Evolutionary conservation across 2,113 vertebrate genomes (phyloP), one percentile per base, ranked within the genome.

Genomic region (Aplodontia rufa): DNA sequence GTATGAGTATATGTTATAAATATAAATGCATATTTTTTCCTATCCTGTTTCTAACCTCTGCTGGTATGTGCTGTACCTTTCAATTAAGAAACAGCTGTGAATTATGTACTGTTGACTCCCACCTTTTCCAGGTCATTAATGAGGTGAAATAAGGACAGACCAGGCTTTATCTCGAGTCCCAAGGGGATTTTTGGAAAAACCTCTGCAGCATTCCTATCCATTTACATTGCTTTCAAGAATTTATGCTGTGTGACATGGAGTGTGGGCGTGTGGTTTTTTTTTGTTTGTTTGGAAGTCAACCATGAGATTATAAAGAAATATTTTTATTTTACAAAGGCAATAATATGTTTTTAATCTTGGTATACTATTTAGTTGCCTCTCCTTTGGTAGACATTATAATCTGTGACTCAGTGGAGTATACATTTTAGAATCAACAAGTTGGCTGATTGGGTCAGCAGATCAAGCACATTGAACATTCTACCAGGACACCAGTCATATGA

Each of bases 61-160:
- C 64, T 94, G 66, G 24, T 66, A 49, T 78, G 47, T 90, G 37
- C 24, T 93, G 95, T 9, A 84, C 69, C 79, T 96, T 94, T 94
- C 83, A 91, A 93, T 96, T 94, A 96, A 87, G 91, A 75, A 95
- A 81, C 60, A 97, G 72, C 40, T 96, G 91, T 49, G 83, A 86
- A 95, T 87, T 92, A 80, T 81, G 58, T 83, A 26, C 55, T 92
- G 6, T 96, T 90, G 58, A 95, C 47, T 84, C 75, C 69, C 71
- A 95, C 35, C 37, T 42, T 95, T 97, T 92, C 89, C 51, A 92
- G 83, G 66, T 93, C 79, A 96, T 90, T 94, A 96, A 80, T 83
- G 49, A 91, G 53, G 87, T 90, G 93, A 94, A 87, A 87, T 66
- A 5, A 90, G 53, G 81, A 55, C 22, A 69, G 58, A 81, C 3